These are phyloP conservation scores for Pocota personata DNA, from an alignment of 2,888 invertebrate genomes.

Conservation along the genomic window DNA sequence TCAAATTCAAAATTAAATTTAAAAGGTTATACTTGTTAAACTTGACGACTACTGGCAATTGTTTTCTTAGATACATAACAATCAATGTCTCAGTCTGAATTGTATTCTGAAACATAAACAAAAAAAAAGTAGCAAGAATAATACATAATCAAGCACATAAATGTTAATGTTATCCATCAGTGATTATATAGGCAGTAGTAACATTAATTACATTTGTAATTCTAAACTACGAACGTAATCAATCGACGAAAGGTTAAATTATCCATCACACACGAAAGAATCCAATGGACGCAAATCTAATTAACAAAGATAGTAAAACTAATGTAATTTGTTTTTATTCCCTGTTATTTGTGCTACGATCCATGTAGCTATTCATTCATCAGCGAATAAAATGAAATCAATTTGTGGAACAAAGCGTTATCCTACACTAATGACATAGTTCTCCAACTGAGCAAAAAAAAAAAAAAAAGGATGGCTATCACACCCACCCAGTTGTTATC, in stretches of 20 bases:
- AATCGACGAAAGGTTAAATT: constrained; percentile 32
- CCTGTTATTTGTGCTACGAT: constrained; percentile 27
- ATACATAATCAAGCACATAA: too few relatives aligned
- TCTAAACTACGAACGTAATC: constrained; percentile 26
- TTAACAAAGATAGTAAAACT: constrained; percentile 35
- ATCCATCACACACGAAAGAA: constrained; percentile 3
- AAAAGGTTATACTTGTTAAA: background rate
- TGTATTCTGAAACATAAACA: too few relatives aligned
- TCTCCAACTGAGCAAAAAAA: background rate
- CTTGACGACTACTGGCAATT: background rate
- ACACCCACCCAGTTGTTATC: constrained; percentile 34
- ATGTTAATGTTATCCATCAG: background rate
- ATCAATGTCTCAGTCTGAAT: too few relatives aligned
- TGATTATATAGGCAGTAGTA: background rate
- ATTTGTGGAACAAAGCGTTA: constrained; percentile 37
- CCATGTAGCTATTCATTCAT: constrained; percentile 19
- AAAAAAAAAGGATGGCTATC: too few relatives aligned
- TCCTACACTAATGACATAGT: constrained; percentile 42
- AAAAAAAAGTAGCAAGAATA: too few relatives aligned
- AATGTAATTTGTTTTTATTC: constrained; percentile 29
- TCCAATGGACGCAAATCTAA: constrained; percentile 21
- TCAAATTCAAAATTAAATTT: background rate
- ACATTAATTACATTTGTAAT: constrained; percentile 43
- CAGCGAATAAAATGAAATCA: constrained; percentile 32
- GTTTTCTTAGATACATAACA: too few relatives aligned